Base-by-base conservation (phyloP, 2,888 invertebrate genomes). In the Branchipolynoe longqiensis region DNA sequence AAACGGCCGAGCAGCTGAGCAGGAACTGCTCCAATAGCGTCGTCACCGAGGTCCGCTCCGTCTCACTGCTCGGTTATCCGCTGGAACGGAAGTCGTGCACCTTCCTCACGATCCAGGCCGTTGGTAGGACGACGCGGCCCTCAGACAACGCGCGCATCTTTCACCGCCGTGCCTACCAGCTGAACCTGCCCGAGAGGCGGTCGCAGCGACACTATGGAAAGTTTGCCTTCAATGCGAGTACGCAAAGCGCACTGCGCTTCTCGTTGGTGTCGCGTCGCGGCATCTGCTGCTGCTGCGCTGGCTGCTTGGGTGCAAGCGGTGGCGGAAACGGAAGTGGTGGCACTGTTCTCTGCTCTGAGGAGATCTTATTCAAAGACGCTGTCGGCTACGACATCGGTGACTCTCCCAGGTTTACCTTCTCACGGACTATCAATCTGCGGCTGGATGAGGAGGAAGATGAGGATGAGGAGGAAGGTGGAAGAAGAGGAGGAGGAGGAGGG, bases 1-100 rank as follows among this genome's bases (percentile, higher is more conserved):
- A 94, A 83, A 89, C 89, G 22, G 90, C 88, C 40, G 91, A 90
- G 33, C 90, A 69, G 25, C 33, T 69, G 12, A 69, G n/a, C 22
- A 69, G n/a, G n/a, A 36, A 33, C 25, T 69, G 36, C 36, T 69
- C 69, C 18, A 36, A 38, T 22, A 4, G 69, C 22, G 38, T 33
- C 0, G 18, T 38, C 36, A 69, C 69, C 1, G 69, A 69, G 38
- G 18, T 69, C 12, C 69, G 69, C 22, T 69, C 69, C 0, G 69
- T 38, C 36, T 12, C 69, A 0, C 14, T 69, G 8, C 69, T 69
- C 1, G 69, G 38, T n/a, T 69, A 69, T 38, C 69, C 33, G n/a
- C 69, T 38, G 0, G 69, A 69, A 1, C n/a, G n/a, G n/a, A 38
- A 38, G 36, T 3, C 69, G 1, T 69, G 69, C 36, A 69, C 38